Conservation (phyloP, 2,888 invertebrate species). For the Alcis repandata region DNA sequence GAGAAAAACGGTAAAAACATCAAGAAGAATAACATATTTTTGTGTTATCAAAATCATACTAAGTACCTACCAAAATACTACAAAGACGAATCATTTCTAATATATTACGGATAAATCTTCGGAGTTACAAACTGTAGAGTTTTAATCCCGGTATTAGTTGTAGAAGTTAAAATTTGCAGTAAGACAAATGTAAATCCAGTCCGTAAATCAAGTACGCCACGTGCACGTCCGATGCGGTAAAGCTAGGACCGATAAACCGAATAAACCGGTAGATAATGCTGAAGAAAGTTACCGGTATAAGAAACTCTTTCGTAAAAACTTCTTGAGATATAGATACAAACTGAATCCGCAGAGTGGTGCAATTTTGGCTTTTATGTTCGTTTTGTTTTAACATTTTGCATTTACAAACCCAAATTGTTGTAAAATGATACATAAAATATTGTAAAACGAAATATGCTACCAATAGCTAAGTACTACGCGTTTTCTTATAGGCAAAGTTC, state of each 20-base stretch:
- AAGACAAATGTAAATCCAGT: constrained; percentile 63
- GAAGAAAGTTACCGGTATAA: neutral
- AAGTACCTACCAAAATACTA: constrained; percentile 29
- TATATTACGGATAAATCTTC: constrained; percentile 48
- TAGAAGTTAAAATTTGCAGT: constrained; percentile 55
- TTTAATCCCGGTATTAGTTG: constrained; percentile 57
- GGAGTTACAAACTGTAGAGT: constrained; percentile 49
- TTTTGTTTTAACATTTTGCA: neutral
- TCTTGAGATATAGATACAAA: too few relatives aligned
- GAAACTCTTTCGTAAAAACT: neutral
- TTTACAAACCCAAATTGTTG: neutral
- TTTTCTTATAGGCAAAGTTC: neutral
- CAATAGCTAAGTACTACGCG: neutral
- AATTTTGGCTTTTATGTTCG: too few relatives aligned
- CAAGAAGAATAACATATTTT: neutral
- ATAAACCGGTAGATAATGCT: constrained; percentile 11
- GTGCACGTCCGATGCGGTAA: constrained; percentile 55
- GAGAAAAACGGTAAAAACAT: neutral
- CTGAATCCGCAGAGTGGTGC: neutral
- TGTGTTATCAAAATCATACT: neutral
- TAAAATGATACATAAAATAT: too few relatives aligned
- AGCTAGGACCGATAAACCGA: constrained; percentile 35
- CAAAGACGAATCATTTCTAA: constrained; percentile 42
- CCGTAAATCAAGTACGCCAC: constrained; percentile 66
- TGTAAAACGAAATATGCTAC: too few relatives aligned